Base-by-base conservation (phyloP, 2,797 vertebrate species). In the Melanotaenia pygmaea region DNA sequence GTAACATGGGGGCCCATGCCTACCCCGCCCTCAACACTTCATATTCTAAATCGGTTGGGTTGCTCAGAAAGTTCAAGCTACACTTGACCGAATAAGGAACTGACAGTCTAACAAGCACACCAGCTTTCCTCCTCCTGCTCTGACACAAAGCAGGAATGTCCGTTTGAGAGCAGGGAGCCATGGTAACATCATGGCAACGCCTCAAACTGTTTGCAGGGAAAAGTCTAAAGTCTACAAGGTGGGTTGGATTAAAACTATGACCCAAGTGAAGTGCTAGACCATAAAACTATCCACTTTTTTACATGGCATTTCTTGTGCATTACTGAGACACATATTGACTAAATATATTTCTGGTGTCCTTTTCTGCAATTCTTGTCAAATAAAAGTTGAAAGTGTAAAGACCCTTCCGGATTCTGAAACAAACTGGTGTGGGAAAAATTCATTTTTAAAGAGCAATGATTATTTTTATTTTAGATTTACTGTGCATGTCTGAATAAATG, bases 11-110 rank as follows among this genome's bases (percentile, higher is more conserved):
- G 26, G 74, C 75, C 64, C 8, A 40, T 62, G 60, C 79, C 67
- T 72, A 80, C 86, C 81, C 88, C 79, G 80, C 79, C 75, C 66
- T 67, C 45, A 77, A 70, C 80, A 82, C 84, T 90, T 83, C 86
- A 86, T 71, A 81, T 78, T 90, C 90, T 93, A 90, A 94, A 92
- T 90, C 85, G 83, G 92, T 87, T 82, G 83, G 85, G 82, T 84
- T 71, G 88, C 86, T 89, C 84, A 65, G 85, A 71, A 60, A 76
- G 77, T 92, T 92, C 87, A 83, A 88, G 85, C 88, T 81, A 82
- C 80, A 86, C 80, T 88, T 94, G 92, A 92, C 94, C 94, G 89
- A 94, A 94, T 93, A 94, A 93, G 94, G 94, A 92, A 82, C 83
- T 59, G 82, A 78, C 80, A 64, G 70, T 78, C 74, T 35, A 83